Evolutionary conservation across 1,140 invertebrate species (phyloP).

Genomic region (Hyles euphorbiae): DNA sequence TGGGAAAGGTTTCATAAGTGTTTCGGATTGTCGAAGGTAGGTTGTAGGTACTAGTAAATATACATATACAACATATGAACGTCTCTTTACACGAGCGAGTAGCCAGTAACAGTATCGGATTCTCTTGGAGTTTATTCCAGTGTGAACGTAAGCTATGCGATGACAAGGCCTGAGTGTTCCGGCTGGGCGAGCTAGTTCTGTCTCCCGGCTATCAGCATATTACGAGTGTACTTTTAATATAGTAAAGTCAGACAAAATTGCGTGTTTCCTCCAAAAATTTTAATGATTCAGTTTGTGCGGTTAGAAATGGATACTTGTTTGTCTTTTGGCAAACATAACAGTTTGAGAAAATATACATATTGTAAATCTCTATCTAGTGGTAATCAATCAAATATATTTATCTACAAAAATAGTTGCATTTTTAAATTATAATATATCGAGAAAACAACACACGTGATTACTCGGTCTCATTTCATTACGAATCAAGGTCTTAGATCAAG

Average conservation of each 20-base stretch:
- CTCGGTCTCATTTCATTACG: too few relatives aligned
- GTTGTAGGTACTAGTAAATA: too few relatives aligned
- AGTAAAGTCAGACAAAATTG: conserved; percentile 18
- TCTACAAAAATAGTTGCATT: conserved; percentile 75
- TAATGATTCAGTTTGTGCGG: conserved; percentile 40
- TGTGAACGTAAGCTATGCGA: conserved; percentile 39
- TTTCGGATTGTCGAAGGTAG: too few relatives aligned
- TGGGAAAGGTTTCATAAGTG: too few relatives aligned
- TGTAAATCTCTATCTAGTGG: conserved; percentile 70
- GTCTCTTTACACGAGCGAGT: too few relatives aligned
- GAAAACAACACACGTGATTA: neutral
- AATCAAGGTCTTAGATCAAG: too few relatives aligned
- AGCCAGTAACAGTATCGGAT: conserved; percentile 1
- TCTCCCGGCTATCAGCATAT: conserved; percentile 7
- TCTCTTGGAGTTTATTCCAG: conserved; percentile 39
- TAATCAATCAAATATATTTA: conserved; percentile 68
- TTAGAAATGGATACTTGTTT: conserved; percentile 49
- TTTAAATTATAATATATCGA: conserved; percentile 48
- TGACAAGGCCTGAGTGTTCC: conserved; percentile 25
- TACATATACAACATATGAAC: too few relatives aligned
- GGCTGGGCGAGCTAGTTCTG: conserved; percentile 4
- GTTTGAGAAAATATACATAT: conserved; percentile 64
- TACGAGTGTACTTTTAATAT: neutral
- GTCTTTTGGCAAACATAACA: conserved; percentile 64
- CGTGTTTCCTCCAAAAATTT: conserved; percentile 11